Conservation (phyloP, 1,140 invertebrate genomes). For the Drosophila albomicans region DNA sequence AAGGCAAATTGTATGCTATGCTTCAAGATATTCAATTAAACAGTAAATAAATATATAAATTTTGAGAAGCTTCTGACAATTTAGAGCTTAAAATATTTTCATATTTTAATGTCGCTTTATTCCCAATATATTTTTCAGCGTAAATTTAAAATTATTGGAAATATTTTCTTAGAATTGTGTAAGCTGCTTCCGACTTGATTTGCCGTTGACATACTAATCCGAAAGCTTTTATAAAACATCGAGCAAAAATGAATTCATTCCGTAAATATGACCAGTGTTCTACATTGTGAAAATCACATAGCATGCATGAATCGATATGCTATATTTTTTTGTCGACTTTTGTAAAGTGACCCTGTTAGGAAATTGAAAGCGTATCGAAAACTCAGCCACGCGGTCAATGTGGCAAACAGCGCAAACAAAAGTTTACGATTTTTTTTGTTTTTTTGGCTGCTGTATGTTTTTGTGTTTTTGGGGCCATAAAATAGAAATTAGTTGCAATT, state of each 20-base stretch:
- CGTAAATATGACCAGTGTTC: conserved; percentile 3
- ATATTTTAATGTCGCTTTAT: too few species aligned
- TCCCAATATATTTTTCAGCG: too few species aligned
- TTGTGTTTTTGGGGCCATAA: conserved; percentile 58
- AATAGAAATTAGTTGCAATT: conserved; percentile 83
- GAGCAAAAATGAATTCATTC: too few species aligned
- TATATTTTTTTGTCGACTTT: conserved; percentile 31
- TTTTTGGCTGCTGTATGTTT: not conserved
- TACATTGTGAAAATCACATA: not conserved
- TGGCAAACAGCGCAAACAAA: conserved; percentile 70
- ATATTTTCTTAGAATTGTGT: not conserved
- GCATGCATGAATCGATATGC: conserved; percentile 29
- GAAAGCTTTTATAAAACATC: not conserved
- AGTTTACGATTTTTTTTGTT: conserved; percentile 26
- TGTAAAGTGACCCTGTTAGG: conserved; percentile 62
- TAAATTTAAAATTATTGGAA: not conserved
- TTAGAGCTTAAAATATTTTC: too few species aligned
- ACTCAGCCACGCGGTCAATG: conserved; percentile 72
- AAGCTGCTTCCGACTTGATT: not conserved
- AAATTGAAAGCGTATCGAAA: conserved; percentile 78
- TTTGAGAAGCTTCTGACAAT: too few species aligned
- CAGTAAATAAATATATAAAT: not conserved
- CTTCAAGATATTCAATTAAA: not conserved
- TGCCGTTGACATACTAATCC: not conserved
- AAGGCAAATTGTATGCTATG: not conserved